Evolutionary conservation across 1,140 invertebrate genomes (phyloP).

Genomic region (Pachyrhynchus sulphureomaculatus): DNA sequence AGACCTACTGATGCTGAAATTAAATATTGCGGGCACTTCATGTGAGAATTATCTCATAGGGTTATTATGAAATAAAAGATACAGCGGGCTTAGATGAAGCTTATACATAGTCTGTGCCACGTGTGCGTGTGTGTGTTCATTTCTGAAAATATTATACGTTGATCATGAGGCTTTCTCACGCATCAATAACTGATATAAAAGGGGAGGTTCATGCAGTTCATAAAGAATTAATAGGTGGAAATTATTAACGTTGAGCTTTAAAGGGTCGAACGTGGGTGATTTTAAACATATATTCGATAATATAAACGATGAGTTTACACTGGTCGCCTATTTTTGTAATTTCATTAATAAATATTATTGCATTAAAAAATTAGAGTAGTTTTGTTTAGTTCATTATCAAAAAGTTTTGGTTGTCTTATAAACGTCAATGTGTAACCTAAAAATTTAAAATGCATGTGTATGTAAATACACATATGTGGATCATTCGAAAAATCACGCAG

Average conservation of each 20-base stretch:
- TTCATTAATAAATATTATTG: too few species aligned
- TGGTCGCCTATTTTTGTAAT: too few species aligned
- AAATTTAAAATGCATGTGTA: too few species aligned
- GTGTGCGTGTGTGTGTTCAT: conserved; percentile 20
- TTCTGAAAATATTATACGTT: conserved; percentile 11
- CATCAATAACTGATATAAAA: conserved; percentile 23
- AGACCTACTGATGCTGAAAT: conserved; percentile 1
- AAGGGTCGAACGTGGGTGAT: too few species aligned
- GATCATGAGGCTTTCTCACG: conserved; percentile 21
- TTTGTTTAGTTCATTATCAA: too few species aligned
- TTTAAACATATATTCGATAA: too few species aligned
- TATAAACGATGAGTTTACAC: too few species aligned
- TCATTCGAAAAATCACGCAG: too few species aligned
- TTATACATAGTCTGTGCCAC: not conserved
- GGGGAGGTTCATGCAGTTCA: conserved; percentile 5
- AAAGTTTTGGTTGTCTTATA: too few species aligned
- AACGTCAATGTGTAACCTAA: too few species aligned
- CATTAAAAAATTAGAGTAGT: too few species aligned
- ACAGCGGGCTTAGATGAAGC: not conserved
- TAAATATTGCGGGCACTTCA: conserved; percentile 18
- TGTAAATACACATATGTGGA: too few species aligned
- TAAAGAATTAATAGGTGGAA: conserved; percentile 29
- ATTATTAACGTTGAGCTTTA: conserved; percentile 16
- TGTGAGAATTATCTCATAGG: conserved; percentile 1
- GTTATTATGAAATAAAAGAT: conserved; percentile 1